Evolutionary conservation across 2,888 invertebrate species (phyloP).

Genomic region (Abscondita cerata): DNA sequence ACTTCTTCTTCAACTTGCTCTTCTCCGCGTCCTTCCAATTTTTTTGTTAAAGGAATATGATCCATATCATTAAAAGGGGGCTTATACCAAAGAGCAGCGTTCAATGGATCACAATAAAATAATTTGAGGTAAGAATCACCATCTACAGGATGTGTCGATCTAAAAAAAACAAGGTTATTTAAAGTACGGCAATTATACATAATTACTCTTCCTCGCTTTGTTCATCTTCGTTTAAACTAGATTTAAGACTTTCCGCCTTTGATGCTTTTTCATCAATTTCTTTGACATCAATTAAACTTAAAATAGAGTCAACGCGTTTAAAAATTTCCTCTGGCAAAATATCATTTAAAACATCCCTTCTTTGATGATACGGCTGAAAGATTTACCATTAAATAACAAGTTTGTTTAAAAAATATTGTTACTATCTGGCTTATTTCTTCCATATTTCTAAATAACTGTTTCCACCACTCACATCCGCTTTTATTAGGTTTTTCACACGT

Average conservation of each 20-base stretch:
- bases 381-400: background rate
- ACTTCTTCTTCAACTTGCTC: too few species aligned
- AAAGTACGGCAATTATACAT: too few species aligned
- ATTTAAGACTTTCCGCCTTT: background rate
- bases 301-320: conserved; percentile 13
- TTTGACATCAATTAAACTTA: background rate
- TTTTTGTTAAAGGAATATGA: too few species aligned
- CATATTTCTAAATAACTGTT: conserved; percentile 45
- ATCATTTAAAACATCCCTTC: conserved; percentile 14
- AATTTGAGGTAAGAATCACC: too few species aligned
- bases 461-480: conserved; percentile 50
- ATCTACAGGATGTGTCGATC: too few species aligned
- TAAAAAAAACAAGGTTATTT: too few species aligned
- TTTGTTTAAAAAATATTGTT: conserved; percentile 1
- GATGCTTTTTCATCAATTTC: too few species aligned
- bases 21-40: too few species aligned
- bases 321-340: conserved; percentile 24
- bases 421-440: conserved; percentile 50
- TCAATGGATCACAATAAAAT: too few species aligned
- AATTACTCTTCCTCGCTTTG: background rate
- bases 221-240: background rate
- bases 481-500: conserved; percentile 45
- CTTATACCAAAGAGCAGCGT: too few species aligned
- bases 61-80: too few species aligned
- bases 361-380: conserved; percentile 17